Percentiles rank a stretch among this genome's conserved stretches.
phyloP scores from a whole-genome alignment of 2,113 vertebrate species.

The Phoenicopterus ruber region DNA sequence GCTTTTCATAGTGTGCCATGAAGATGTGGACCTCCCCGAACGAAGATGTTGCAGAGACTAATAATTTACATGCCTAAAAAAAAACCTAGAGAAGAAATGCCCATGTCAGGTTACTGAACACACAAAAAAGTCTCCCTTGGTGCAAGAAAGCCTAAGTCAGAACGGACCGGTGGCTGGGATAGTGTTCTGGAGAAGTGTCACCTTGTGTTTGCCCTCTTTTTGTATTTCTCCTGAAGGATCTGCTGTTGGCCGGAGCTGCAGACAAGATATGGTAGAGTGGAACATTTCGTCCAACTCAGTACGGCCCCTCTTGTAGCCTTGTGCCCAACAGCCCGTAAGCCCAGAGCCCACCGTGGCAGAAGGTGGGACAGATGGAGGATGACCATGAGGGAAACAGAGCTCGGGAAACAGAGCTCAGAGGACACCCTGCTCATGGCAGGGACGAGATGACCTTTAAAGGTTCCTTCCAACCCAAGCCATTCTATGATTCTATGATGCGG shows the following conservation, averaged over 20 bases:
- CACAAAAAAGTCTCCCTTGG: neutral
- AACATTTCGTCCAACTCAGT: neutral
- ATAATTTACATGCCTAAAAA: neutral
- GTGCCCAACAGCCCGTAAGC: neutral
- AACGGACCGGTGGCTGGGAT: neutral
- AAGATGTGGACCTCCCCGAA: neutral
- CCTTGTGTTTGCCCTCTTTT: neutral
- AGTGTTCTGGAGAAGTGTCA: neutral
- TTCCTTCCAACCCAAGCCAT: neutral
- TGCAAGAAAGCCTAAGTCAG: neutral
- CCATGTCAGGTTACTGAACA: neutral
- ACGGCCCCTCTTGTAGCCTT: neutral
- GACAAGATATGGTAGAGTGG: accelerated
- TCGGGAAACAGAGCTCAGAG: neutral
- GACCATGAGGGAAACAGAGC: neutral
- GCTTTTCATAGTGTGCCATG: neutral
- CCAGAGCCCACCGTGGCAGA: neutral
- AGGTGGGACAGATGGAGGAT: neutral
- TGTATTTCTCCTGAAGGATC: neutral
- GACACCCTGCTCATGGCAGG: neutral
- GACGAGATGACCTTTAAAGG: neutral
- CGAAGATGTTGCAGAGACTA: neutral
- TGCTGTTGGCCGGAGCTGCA: neutral
- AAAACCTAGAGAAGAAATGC: neutral
- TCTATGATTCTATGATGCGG: neutral